phyloP scores from a whole-genome alignment of 2,797 vertebrate species.

The Coranthus polyacanthus region DNA sequence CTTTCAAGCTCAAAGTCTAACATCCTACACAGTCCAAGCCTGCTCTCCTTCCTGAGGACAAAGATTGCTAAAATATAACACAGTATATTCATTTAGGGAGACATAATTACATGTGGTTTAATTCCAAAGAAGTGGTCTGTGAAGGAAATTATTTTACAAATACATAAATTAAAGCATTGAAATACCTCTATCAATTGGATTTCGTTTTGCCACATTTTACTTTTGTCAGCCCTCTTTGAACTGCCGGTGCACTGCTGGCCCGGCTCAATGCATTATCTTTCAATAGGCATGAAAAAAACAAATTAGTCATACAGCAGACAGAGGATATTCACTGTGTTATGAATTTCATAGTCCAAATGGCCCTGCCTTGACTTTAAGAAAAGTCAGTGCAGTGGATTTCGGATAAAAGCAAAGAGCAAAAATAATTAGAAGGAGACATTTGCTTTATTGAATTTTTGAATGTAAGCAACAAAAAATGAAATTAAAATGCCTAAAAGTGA shows the following conservation, averaged over 20 bases:
- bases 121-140: conserved; percentile 4
- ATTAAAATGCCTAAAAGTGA: not conserved
- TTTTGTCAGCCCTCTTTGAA: conserved; percentile 27
- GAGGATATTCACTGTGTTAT: conserved; percentile 28
- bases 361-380: conserved; percentile 26
- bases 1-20: too few relatives aligned
- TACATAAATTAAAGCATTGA: conserved; percentile 21
- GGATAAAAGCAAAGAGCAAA: conserved; percentile 17
- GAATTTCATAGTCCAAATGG: conserved; percentile 27
- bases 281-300: conserved; percentile 45
- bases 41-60: conserved; percentile 22
- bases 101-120: conserved; percentile 26
- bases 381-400: conserved; percentile 1
- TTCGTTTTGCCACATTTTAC: conserved; percentile 24
- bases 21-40: too few relatives aligned
- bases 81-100: conserved; percentile 31
- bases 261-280: conserved; percentile 43
- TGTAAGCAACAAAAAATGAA: not conserved
- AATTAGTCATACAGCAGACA: conserved; percentile 44
- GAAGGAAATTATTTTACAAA: conserved; percentile 10
- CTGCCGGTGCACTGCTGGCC: conserved; percentile 7
- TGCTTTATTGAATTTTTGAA: conserved; percentile 10
- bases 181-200: conserved; percentile 34
- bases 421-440: not conserved
- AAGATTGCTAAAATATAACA: conserved; percentile 33